Evolutionary conservation across 1,140 invertebrate genomes (phyloP).

Genomic region (Leguminivora glycinivorella): DNA sequence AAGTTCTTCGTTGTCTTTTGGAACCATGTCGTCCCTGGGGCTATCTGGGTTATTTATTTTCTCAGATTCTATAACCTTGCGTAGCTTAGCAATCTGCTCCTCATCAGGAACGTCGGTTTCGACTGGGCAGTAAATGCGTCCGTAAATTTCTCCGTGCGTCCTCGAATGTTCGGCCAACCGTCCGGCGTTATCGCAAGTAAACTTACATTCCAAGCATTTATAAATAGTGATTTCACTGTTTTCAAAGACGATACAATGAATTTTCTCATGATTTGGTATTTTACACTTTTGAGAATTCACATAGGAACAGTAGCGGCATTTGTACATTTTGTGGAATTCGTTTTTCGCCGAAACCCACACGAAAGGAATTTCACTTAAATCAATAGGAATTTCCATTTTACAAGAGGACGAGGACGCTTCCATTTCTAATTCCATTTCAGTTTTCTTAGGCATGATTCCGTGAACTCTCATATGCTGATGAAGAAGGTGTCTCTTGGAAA

Average conservation of each 20-base stretch:
- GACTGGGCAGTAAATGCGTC: conserved; percentile 85
- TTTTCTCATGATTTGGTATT: conserved; percentile 91
- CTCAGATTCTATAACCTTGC: conserved; percentile 67
- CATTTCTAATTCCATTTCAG: conserved; percentile 57
- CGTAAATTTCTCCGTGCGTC: conserved; percentile 86
- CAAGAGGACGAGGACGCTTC: conserved; percentile 44
- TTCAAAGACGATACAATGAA: conserved; percentile 83
- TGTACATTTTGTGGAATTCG: conserved; percentile 90
- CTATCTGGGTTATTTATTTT: conserved; percentile 50
- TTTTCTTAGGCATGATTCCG: conserved; percentile 77
- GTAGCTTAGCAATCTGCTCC: conserved; percentile 83
- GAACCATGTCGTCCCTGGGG: conserved; percentile 39
- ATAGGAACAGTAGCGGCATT: conserved; percentile 91
- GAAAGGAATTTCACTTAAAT: conserved; percentile 79
- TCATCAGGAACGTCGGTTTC: conserved; percentile 82
- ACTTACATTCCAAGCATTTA: conserved; percentile 89
- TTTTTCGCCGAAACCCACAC: conserved; percentile 87
- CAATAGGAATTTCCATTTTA: conserved; percentile 42
- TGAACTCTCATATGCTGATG: conserved; percentile 89
- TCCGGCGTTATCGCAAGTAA: conserved; percentile 87
- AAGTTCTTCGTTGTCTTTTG: conserved; percentile 50
- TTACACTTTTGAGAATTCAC: conserved; percentile 88
- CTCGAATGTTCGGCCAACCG: conserved; percentile 88
- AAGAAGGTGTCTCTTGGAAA: conserved; percentile 87
- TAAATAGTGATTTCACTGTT: conserved; percentile 70